phyloP scores from a whole-genome alignment of 2,797 vertebrate species.

The Brachyalestes nurse region DNA sequence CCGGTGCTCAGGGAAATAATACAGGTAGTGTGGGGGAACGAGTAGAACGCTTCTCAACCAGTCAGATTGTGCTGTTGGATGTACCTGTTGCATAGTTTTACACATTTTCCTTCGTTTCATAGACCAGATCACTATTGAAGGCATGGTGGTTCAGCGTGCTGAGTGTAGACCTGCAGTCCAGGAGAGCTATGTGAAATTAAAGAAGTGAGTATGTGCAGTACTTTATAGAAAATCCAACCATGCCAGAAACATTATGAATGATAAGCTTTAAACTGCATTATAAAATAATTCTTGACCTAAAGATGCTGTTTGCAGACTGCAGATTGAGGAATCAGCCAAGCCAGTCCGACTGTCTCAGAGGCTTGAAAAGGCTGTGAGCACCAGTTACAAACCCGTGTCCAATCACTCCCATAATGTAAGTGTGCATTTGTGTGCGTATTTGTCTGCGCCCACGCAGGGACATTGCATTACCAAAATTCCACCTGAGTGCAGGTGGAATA shows the following conservation, averaged over 20 bases:
- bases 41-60: too few species aligned
- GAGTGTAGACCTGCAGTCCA: constrained; percentile 94
- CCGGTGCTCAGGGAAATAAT: too few species aligned
- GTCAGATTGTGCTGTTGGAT: too few species aligned
- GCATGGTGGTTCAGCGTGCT: constrained; percentile 95
- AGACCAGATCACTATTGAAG: constrained; percentile 95
- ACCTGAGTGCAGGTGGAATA: constrained; percentile 73
- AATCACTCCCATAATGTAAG: constrained; percentile 95
- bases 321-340: constrained; percentile 96
- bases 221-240: background rate
- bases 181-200: constrained; percentile 95
- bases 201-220: constrained; percentile 81
- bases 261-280: background rate
- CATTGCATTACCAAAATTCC: background rate
- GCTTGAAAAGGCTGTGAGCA: constrained; percentile 90
- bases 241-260: background rate
- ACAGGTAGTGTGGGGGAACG: too few species aligned
- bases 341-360: constrained; percentile 91
- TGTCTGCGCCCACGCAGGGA: background rate
- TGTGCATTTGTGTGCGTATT: constrained; percentile 4
- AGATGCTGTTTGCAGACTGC: constrained; percentile 80
- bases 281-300: background rate
- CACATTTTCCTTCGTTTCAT: constrained; percentile 12
- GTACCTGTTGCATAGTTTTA: background rate
- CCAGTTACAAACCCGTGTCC: constrained; percentile 94